Base-by-base conservation (phyloP, 2,797 vertebrate genomes). In the Crenichthys baileyi region DNA sequence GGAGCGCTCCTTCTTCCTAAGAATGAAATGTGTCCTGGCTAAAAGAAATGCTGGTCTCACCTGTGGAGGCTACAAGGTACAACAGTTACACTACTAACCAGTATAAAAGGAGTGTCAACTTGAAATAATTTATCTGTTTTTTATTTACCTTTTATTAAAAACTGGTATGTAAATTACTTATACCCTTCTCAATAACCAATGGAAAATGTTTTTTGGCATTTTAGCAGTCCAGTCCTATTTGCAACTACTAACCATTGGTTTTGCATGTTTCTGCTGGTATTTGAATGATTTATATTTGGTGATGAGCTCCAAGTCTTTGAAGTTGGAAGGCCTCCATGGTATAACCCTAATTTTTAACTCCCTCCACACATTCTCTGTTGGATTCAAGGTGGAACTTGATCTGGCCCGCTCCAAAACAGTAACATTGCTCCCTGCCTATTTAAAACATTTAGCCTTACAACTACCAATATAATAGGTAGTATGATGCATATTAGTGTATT, bases 21-120 rank as follows among this genome's bases (percentile, higher is more conserved):
- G 98, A 82, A 99, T 99, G 98, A 99, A 99, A 86, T 99, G 98
- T 70, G 98, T 99, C 79, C 92, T 99, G 12, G 98, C 98, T 46
- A 99, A 99, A 95, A 95, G 98, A 89, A 99, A 99, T 1, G 98
- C 98, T 16, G 98, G 98, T 4, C 96, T 99, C 60, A 99, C 98
- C 50, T 99, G 98, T 51, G 98, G 98, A 9, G 98, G 98, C 70
- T 99, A 99, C 92, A 99, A 99, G 98, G 98, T 99, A 67, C 46
- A 8, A n/a, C 2, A 7, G 4, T 41, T 24, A 44, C 60, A 4
- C 75, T 31, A 39, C 55, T 76, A 61, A 31, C 29, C 58, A 18
- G 31, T 61, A 61, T 18, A 6, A n/a, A 61, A 61, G 58, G n/a
- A 31, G 58, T 16, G 15, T 61, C 58, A 61, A 61, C 58, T 61